Base-by-base conservation (phyloP, 2,797 vertebrate species). In the Neosalanx taihuensis region DNA sequence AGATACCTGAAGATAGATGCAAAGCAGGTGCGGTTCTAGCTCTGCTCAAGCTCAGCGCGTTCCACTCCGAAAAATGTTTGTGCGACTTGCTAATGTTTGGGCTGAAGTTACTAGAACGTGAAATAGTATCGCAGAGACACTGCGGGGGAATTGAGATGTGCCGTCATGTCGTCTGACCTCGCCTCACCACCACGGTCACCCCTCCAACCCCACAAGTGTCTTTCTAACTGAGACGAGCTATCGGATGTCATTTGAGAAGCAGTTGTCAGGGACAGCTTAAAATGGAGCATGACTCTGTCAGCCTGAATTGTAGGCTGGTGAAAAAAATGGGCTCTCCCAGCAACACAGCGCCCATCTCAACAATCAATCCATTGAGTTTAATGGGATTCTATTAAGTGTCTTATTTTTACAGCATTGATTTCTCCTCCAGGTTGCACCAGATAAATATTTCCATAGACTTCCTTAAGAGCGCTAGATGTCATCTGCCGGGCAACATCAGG, bases 161-260 rank as follows among this genome's bases (percentile, higher is more conserved):
- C 82, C 77, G 51, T 70, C 72, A 69, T 76, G 72, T 76, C 66
- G 79, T 82, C 84, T 86, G 83, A 87, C 81, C 85, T 76, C 72
- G 76, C 71, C 29, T 10, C 72, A 70, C 57, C 58, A 69, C 29
- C 46, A 56, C 76, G 80, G 81, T 71, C 80, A 76, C 29, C 79
- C 80, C 26, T 23, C 46, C 7, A n/a, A 23, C 61, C 26, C 49
- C 75, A 79, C 76, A 73, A 86, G 79, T 77, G 77, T 82, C 75
- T 83, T 78, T 86, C 78, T 77, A 68, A 74, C 78, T 80, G 77
- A 64, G 74, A 20, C 12, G 75, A 77, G 74, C 77, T 87, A 86
- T 91, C 87, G 80, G 82, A 82, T 92, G 84, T 88, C 88, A 83
- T 89, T 83, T 86, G 78, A 89, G 89, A 88, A 81, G 69, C 87